A percentile compares a stretch with the other conserved stretches of the same genome.
These are phyloP conservation scores for Scelioninae gen. 1 DNA, from an alignment of 2,888 invertebrate genomes.

Conservation along the genomic window DNA sequence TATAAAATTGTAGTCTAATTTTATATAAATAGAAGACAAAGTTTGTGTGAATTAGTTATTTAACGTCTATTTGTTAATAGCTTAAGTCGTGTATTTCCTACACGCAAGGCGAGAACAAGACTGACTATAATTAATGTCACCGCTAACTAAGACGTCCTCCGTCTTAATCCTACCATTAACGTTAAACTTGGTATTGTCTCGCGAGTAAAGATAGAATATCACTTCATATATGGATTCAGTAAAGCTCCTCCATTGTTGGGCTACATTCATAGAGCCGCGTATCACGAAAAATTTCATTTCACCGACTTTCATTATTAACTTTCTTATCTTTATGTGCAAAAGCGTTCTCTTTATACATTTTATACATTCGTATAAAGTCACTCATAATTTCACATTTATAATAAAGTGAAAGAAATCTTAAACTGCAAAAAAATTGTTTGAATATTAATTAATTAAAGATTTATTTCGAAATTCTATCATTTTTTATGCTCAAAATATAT, in stretches of 20 bases:
- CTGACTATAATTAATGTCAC: constrained; percentile 45
- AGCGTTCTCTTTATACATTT: not conserved
- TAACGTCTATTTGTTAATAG: constrained; percentile 27
- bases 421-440: too few relatives aligned
- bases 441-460: too few relatives aligned
- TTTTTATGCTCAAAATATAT: too few relatives aligned
- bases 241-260: constrained; percentile 31
- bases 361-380: not conserved
- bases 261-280: constrained; percentile 13
- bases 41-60: constrained; percentile 34
- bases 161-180: constrained; percentile 54
- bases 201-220: constrained; percentile 48
- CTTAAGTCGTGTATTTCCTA: constrained; percentile 25
- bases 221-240: constrained; percentile 39
- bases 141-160: constrained; percentile 38
- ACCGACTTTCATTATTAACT: constrained; percentile 25
- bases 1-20: too few relatives aligned
- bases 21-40: too few relatives aligned
- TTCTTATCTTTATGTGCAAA: constrained; percentile 4
- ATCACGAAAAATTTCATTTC: constrained; percentile 36
- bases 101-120: constrained; percentile 4
- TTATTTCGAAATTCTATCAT: too few relatives aligned
- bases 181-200: constrained; percentile 50
- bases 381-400: not conserved
- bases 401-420: too few relatives aligned